Conservation (phyloP, 2,797 vertebrate species). For the Paramormyrops hopkinsi region DNA sequence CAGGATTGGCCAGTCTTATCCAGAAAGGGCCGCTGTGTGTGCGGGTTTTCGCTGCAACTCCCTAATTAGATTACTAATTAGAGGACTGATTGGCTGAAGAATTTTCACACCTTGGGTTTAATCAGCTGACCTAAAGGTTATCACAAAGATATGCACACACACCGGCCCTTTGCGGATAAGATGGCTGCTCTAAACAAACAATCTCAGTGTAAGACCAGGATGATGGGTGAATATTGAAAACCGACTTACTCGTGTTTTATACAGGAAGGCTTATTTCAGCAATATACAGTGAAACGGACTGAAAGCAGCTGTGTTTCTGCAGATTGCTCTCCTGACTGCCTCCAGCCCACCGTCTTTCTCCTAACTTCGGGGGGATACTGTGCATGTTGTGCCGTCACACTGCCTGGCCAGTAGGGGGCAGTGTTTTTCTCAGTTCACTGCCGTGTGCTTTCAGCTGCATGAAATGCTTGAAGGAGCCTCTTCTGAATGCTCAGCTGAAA, state of each 20-base stretch:
- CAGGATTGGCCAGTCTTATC: neutral
- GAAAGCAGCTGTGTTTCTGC: neutral
- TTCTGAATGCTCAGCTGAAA: constrained; percentile 74
- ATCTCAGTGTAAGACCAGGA: neutral
- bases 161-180: neutral
- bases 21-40: neutral
- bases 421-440: neutral
- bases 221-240: neutral
- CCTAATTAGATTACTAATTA: neutral
- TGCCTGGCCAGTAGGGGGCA: neutral
- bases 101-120: neutral
- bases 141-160: neutral
- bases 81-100: neutral
- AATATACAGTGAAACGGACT: neutral
- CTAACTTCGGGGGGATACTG: neutral
- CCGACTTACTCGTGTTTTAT: neutral
- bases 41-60: neutral
- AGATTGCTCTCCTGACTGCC: neutral
- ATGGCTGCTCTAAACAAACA: neutral
- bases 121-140: neutral
- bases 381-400: neutral
- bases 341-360: neutral
- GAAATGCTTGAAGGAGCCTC: constrained; percentile 75
- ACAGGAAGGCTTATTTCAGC: neutral
- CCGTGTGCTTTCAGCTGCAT: constrained; percentile 69